Conservation (phyloP, 2,888 invertebrate genomes). For the Cotesia congregata region DNA sequence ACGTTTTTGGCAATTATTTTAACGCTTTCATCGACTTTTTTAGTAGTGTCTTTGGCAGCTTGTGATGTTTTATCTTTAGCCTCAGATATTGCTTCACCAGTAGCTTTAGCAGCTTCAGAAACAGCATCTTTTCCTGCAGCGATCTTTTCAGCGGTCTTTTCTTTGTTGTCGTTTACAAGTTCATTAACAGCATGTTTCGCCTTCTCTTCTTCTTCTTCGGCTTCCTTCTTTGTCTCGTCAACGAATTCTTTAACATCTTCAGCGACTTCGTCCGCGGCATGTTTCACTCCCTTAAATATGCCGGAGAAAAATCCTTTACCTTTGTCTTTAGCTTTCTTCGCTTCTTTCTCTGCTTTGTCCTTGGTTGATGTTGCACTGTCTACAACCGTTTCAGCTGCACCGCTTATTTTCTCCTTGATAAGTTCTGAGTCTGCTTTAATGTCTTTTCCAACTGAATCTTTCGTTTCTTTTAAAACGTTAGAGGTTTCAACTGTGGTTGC, state of each 20-base stretch:
- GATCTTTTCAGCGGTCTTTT: not conserved
- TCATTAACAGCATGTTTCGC: slow-evolving; percentile 39
- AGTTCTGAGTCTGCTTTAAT: slow-evolving; percentile 41
- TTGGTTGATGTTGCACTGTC: slow-evolving; percentile 43
- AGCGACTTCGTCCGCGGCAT: slow-evolving; percentile 46
- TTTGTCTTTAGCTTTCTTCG: slow-evolving; percentile 58
- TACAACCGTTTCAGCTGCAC: slow-evolving; percentile 37
- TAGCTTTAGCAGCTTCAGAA: slow-evolving; percentile 53
- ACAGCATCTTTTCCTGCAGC: slow-evolving; percentile 66
- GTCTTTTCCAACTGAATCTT: slow-evolving; percentile 42
- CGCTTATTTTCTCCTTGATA: slow-evolving; percentile 44
- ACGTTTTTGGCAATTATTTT: not conserved
- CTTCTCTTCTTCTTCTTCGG: slow-evolving; percentile 47
- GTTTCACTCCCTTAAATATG: slow-evolving; percentile 58
- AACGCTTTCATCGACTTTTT: not conserved
- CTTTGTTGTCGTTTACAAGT: slow-evolving; percentile 40
- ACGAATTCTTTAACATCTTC: slow-evolving; percentile 51
- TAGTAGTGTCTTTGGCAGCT: not conserved
- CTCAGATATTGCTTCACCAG: slow-evolving; percentile 33
- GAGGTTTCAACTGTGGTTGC: slow-evolving; percentile 34
- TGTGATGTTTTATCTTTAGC: slow-evolving; percentile 37
- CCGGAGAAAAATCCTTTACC: slow-evolving; percentile 57
- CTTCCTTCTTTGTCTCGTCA: slow-evolving; percentile 46
- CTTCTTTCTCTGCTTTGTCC: slow-evolving; percentile 45
- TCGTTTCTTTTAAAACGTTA: slow-evolving; percentile 19